Evolutionary conservation across 2,113 vertebrate genomes (phyloP).

Genomic region (Strix aluco): DNA sequence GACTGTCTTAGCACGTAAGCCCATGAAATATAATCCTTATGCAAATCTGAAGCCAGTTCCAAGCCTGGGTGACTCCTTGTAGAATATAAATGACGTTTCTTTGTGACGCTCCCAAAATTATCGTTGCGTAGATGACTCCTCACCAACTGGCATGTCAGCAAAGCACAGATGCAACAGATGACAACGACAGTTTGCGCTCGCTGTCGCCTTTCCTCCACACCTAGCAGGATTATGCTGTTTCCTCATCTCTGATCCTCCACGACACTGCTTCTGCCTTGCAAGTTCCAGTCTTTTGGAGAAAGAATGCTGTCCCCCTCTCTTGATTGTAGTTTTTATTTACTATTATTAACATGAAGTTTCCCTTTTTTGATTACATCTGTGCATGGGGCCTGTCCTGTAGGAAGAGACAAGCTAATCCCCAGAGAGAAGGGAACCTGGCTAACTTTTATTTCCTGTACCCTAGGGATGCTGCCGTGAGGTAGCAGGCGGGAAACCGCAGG

Average conservation of each 20-base stretch:
- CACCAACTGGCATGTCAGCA: not conserved
- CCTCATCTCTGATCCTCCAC: not conserved
- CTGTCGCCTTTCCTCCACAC: not conserved
- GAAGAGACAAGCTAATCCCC: not conserved
- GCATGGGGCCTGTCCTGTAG: not conserved
- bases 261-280: not conserved
- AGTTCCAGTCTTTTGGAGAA: not conserved
- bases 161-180: not conserved
- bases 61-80: not conserved
- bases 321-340: not conserved
- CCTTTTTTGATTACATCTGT: not conserved
- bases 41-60: conserved; percentile 9
- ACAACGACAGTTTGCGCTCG: rapidly evolving
- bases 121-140: not conserved
- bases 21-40: not conserved
- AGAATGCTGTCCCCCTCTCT: not conserved
- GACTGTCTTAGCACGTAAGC: not conserved
- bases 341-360: not conserved
- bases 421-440: not conserved
- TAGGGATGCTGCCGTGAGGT: not conserved
- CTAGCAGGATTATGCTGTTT: not conserved
- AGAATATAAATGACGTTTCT: not conserved
- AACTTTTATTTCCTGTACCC: not conserved
- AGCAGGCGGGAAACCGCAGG: conserved; percentile 6
- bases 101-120: not conserved